Evolutionary conservation across 2,888 invertebrate species (phyloP).

Genomic region (Chymomyza procnemis): DNA sequence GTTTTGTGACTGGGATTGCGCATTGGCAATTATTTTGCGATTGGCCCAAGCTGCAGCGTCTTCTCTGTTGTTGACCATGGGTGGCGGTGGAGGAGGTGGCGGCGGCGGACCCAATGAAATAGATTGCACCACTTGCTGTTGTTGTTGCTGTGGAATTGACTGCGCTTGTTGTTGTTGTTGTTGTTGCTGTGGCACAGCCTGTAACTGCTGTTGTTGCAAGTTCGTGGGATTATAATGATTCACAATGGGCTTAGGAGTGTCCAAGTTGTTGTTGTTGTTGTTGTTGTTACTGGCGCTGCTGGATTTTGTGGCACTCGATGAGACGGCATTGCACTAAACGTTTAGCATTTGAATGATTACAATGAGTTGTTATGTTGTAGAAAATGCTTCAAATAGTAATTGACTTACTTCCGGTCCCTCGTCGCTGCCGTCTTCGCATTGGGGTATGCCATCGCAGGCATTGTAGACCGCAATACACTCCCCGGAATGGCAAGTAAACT

Average conservation of each 20-base stretch:
- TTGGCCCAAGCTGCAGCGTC: constrained; percentile 76
- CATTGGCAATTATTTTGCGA: constrained; percentile 70
- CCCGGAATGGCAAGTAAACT: constrained; percentile 92
- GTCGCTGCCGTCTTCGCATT: constrained; percentile 94
- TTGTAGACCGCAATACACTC: constrained; percentile 97
- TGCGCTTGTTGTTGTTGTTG: constrained; percentile 32
- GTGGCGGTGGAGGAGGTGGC: constrained; percentile 58
- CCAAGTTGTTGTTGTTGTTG: constrained; percentile 43
- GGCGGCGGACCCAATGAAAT: constrained; percentile 53
- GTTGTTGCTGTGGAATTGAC: constrained; percentile 26
- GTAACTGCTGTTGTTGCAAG: constrained; percentile 5
- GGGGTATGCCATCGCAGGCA: constrained; percentile 95
- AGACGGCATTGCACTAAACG: constrained; percentile 67
- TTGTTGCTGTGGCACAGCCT: constrained; percentile 47
- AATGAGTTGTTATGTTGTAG: not conserved
- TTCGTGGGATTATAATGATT: constrained; percentile 52
- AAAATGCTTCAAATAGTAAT: not conserved
- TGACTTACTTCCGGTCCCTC: constrained; percentile 87
- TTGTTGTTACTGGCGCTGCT: constrained; percentile 34
- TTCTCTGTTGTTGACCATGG: constrained; percentile 75
- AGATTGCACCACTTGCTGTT: constrained; percentile 44
- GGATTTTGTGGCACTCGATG: constrained; percentile 35
- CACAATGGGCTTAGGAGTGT: constrained; percentile 32
- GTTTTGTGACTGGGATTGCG: constrained; percentile 46
- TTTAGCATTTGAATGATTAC: not conserved